Evolutionary conservation across 2,113 vertebrate species (phyloP).

Genomic region (Notarius lentiginosus): DNA sequence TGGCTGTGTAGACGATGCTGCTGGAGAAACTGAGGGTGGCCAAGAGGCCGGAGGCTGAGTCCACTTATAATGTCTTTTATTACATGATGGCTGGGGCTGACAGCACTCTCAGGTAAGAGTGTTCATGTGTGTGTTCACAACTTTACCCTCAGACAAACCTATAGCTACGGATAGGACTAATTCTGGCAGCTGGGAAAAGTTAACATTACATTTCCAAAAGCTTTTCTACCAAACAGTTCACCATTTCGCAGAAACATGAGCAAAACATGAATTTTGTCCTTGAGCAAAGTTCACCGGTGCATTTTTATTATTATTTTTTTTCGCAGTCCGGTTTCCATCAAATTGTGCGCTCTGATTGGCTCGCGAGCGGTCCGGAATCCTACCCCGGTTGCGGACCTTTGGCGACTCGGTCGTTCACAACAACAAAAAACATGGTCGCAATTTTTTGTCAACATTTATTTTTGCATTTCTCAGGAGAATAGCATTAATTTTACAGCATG

Average conservation of each 20-base stretch:
- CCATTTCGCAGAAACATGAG: not conserved
- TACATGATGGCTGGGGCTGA: slow-evolving; percentile 91
- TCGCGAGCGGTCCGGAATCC: too few relatives aligned
- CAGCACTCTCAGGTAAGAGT: slow-evolving; percentile 79
- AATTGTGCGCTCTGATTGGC: too few relatives aligned
- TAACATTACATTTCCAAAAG: not conserved
- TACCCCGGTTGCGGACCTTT: too few relatives aligned
- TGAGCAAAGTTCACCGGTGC: not conserved
- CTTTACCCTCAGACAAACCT: not conserved
- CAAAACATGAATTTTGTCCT: not conserved
- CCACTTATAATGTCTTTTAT: slow-evolving; percentile 93
- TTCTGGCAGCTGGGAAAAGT: not conserved
- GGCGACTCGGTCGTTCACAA: too few relatives aligned
- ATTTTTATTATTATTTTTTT: too few relatives aligned
- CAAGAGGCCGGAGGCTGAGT: slow-evolving; percentile 80
- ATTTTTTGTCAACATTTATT: too few relatives aligned
- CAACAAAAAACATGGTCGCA: too few relatives aligned
- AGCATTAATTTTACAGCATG: too few relatives aligned
- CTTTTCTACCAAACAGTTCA: not conserved
- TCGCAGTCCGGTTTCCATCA: too few relatives aligned
- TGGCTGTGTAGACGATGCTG: slow-evolving; percentile 82
- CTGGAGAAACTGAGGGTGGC: slow-evolving; percentile 91
- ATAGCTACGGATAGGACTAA: not conserved
- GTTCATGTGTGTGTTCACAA: not conserved
- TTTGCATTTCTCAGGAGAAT: too few relatives aligned